phyloP scores from a whole-genome alignment of 1,140 invertebrate genomes.

The Diuraphis noxia region DNA sequence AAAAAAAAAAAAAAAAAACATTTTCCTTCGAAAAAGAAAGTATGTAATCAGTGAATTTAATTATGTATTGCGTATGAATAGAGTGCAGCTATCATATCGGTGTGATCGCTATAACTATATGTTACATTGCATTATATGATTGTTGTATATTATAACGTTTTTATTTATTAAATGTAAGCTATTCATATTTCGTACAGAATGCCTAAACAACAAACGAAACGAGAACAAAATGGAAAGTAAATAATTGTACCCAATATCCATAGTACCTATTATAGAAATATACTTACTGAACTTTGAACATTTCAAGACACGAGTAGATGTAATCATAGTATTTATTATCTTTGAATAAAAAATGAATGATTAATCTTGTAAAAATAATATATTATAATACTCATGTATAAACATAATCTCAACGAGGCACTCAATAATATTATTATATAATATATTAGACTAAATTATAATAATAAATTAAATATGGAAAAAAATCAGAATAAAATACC shows the following conservation, averaged over 20 bases:
- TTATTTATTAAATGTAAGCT: neutral
- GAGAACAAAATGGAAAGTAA: conserved; percentile 3
- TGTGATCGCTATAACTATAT: neutral
- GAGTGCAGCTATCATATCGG: neutral
- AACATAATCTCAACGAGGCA: no score
- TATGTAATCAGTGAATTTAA: neutral
- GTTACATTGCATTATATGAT: neutral
- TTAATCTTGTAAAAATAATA: neutral
- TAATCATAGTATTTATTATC: neutral
- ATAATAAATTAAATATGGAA: no score
- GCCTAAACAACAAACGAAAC: neutral
- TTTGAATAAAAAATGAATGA: neutral
- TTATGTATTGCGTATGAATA: neutral
- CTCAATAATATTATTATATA: no score
- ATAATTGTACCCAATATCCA: neutral
- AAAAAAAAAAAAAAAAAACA: neutral
- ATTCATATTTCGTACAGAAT: neutral
- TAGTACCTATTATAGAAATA: neutral
- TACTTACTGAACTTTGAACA: neutral
- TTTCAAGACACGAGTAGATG: neutral
- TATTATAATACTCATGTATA: neutral
- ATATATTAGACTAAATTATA: no score
- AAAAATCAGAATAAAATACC: no score
- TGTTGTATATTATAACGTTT: neutral
- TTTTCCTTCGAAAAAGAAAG: neutral